Conservation (phyloP, 1,140 invertebrate species). For the Caerostris darwini region DNA sequence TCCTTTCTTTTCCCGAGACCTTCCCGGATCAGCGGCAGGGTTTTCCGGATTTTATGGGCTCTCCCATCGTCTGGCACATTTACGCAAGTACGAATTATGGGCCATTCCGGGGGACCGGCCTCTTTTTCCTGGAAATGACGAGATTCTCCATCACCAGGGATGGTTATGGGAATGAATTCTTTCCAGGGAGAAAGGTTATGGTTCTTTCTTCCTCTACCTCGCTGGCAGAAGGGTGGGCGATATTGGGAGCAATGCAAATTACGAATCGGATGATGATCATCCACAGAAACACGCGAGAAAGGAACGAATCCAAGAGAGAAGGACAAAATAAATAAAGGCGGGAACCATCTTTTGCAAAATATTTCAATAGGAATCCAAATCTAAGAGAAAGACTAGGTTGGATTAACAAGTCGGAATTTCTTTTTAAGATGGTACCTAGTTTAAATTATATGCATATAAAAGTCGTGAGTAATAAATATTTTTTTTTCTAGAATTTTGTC, state of each 20-base stretch:
- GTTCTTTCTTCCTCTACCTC: background rate
- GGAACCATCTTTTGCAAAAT: too few species aligned
- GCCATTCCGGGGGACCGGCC: background rate
- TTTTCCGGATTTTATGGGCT: conserved; percentile 39
- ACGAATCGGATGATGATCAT: background rate
- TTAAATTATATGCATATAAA: too few species aligned
- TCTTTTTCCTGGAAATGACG: conserved; percentile 29
- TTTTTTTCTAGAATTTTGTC: too few species aligned
- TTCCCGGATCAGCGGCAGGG: background rate
- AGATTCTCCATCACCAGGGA: conserved; percentile 46
- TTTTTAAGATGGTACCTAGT: too few species aligned
- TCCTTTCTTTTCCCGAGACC: conserved; percentile 20
- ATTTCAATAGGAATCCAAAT: too few species aligned
- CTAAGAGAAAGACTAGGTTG: too few species aligned
- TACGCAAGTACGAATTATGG: conserved; percentile 53
- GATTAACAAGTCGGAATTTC: too few species aligned
- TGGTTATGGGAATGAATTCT: conserved; percentile 57
- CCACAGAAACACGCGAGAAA: background rate
- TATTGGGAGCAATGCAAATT: background rate
- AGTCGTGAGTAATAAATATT: too few species aligned
- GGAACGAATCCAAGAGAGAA: background rate
- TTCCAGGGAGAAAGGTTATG: background rate
- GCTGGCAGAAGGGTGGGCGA: background rate
- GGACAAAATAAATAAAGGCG: background rate
- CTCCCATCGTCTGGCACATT: conserved; percentile 7